phyloP scores from a whole-genome alignment of 2,888 invertebrate species.

The Imbricaverruca yamaguchii region DNA sequence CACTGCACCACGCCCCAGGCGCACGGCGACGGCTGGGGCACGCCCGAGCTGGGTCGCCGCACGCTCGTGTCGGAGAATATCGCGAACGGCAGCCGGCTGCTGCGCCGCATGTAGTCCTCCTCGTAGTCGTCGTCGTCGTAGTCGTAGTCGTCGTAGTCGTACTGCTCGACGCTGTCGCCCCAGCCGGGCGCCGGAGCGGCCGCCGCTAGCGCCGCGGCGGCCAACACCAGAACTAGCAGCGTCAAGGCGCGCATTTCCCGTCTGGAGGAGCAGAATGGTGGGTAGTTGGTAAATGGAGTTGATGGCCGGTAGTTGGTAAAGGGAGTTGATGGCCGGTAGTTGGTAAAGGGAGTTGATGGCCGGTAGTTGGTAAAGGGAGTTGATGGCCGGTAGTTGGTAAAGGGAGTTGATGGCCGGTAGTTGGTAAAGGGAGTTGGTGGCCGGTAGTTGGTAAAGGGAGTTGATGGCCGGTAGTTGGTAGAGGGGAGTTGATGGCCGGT shows the following conservation, averaged over 20 bases:
- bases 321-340: too few relatives aligned
- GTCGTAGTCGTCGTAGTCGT: not conserved
- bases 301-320: too few relatives aligned
- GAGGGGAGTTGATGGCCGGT: too few relatives aligned
- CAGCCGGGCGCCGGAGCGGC: not conserved
- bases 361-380: too few relatives aligned
- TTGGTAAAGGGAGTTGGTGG: too few relatives aligned
- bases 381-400: too few relatives aligned
- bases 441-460: too few relatives aligned
- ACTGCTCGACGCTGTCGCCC: not conserved
- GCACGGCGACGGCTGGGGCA: not conserved
- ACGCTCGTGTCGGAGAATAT: not conserved
- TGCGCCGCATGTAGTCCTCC: not conserved
- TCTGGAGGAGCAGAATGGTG: not conserved
- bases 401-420: too few relatives aligned
- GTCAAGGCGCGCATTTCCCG: not conserved
- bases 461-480: too few relatives aligned
- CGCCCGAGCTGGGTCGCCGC: not conserved
- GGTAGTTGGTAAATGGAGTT: too few relatives aligned
- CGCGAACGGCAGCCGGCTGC: not conserved
- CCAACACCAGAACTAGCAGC: not conserved
- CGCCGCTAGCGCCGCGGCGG: not conserved
- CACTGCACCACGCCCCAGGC: not conserved
- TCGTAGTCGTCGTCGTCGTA: not conserved
- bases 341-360: too few relatives aligned